Evolutionary conservation across 2,113 vertebrate genomes (phyloP).

Genomic region (Stictonetta naevosa): DNA sequence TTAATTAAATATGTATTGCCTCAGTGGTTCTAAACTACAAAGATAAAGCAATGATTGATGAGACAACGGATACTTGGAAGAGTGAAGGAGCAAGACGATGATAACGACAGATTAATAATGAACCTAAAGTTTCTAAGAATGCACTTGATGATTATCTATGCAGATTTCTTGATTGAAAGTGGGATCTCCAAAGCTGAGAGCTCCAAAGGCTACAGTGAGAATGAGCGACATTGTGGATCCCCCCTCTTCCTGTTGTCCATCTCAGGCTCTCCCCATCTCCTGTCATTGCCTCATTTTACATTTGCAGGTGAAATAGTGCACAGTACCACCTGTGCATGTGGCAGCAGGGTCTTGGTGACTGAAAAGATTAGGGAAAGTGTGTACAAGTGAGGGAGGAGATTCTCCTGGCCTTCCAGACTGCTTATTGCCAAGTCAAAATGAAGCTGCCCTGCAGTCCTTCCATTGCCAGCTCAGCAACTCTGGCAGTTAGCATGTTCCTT

Average conservation of each 20-base stretch:
- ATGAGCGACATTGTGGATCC: neutral
- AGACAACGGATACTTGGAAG: neutral
- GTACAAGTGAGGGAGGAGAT: neutral
- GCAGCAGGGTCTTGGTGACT: neutral
- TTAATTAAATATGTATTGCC: neutral
- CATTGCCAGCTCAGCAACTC: neutral
- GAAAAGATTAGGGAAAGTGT: neutral
- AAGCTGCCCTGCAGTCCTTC: neutral
- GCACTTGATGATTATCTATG: neutral
- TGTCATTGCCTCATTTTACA: neutral
- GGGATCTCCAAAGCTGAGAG: neutral
- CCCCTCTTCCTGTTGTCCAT: neutral
- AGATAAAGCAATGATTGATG: neutral
- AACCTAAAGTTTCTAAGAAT: neutral
- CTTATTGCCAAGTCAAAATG: neutral
- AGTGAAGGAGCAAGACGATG: neutral
- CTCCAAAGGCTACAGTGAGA: neutral
- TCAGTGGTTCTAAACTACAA: neutral
- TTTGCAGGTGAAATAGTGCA: neutral
- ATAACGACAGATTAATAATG: neutral
- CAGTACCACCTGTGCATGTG: neutral
- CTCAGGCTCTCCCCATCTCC: neutral
- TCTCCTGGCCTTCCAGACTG: neutral
- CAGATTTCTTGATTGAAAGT: neutral
- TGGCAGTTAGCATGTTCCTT: constrained; percentile 30